Conservation (phyloP, 1,140 invertebrate species). For the Drosophila athabasca region DNA sequence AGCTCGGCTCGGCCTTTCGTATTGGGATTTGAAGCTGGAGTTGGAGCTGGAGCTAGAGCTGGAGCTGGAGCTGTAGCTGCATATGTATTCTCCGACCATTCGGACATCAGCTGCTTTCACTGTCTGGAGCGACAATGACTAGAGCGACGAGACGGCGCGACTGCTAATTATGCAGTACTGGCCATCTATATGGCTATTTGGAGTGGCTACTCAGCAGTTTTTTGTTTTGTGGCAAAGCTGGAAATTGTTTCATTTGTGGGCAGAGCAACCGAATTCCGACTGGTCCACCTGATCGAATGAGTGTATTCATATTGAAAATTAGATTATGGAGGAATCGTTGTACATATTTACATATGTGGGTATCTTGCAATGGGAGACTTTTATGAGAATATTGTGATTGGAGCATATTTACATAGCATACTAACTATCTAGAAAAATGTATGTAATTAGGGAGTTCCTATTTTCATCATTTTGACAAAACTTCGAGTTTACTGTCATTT, state of each 20-base stretch:
- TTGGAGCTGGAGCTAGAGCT: neutral
- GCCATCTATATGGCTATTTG: slow-evolving; percentile 51
- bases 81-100: slow-evolving; percentile 15
- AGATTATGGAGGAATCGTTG: neutral
- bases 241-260: slow-evolving; percentile 37
- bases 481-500: too few species aligned
- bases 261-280: neutral
- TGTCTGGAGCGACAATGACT: slow-evolving; percentile 15
- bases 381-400: too few species aligned
- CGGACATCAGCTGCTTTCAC: slow-evolving; percentile 54
- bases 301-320: neutral
- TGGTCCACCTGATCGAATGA: slow-evolving; percentile 23
- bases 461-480: too few species aligned
- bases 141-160: slow-evolving; percentile 25
- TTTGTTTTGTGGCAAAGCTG: slow-evolving; percentile 7
- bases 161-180: slow-evolving; percentile 70
- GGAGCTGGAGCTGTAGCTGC: too few species aligned
- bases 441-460: too few species aligned
- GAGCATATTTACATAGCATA: too few species aligned
- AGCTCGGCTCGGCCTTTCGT: slow-evolving; percentile 41
- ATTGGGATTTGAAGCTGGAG: slow-evolving; percentile 24
- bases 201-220: slow-evolving; percentile 60
- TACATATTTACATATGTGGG: neutral
- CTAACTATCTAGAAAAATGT: too few species aligned
- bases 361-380: too few species aligned